Base-by-base conservation (phyloP, 2,113 vertebrate species). In the Callionymus lyra region DNA sequence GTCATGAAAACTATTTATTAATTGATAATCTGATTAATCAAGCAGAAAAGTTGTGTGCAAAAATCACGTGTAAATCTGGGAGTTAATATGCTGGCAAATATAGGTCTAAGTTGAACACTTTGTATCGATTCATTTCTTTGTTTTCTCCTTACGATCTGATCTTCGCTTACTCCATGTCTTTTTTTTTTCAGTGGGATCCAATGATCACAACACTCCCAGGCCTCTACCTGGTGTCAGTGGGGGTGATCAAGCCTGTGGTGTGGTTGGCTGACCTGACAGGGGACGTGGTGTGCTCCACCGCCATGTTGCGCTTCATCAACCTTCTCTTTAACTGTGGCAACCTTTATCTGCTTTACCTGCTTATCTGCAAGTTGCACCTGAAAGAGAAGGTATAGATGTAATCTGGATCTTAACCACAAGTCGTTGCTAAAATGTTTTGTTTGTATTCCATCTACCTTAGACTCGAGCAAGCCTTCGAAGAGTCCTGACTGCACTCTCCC, bases 201-300 rank as follows among this genome's bases (percentile, higher is more conserved):
- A 99, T 97, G 95, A 96, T 99, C 74, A 98, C 94, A 16, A 99
- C 94, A 0, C 77, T 90, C 5, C 95, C 95, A 0, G 95, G 95
- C 13, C 67, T 99, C 16, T 99, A 99, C 74, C 84, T 98, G 44
- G 71, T 85, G 18, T 92, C 95, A 0, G 90, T 94, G 44, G 94
- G 93, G 1, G 60, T 89, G 6, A 86, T 94, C 68, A 92, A 91
- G 65, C 94, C 95, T 0, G 59, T 82, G 27, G 85, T 77, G 0
- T 94, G 90, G 91, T 80, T 95, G 43, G 82, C 89, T 0, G 85
- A 88, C 9, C 90, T 90, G 85, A 86, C 85, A 0, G 90, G 86
- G 0, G 75, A 61, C 0, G 75, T 90, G 0, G 83, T 91, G 18
- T 99, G 95, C 56, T 98, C 94, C 11, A 82, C 83, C 0, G 90